Conservation (phyloP, 2,888 invertebrate genomes). For the Plagiodera versicolora region DNA sequence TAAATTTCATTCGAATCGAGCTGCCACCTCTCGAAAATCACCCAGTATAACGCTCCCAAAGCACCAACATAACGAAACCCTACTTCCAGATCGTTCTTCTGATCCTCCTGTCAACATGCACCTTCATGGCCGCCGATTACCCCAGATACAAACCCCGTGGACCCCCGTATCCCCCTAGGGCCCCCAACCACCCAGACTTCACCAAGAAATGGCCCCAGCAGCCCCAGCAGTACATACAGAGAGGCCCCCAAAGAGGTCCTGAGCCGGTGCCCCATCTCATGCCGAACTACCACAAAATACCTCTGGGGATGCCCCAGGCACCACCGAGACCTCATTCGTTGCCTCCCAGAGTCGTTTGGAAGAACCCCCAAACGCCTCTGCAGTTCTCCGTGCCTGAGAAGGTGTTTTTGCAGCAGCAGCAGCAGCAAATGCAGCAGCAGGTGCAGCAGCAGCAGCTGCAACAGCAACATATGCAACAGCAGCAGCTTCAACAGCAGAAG, state of each 20-base stretch:
- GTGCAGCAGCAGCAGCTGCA: slow-evolving; percentile 1
- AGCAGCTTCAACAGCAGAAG: not conserved
- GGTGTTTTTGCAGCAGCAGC: slow-evolving; percentile 14
- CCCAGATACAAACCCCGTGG: slow-evolving; percentile 30
- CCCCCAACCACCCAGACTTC: slow-evolving; percentile 36
- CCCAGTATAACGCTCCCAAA: too few species aligned
- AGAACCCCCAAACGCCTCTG: slow-evolving; percentile 28
- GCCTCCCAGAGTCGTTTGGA: slow-evolving; percentile 42
- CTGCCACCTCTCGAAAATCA: too few species aligned
- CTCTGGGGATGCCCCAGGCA: slow-evolving; percentile 30
- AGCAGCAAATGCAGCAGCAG: slow-evolving; percentile 1
- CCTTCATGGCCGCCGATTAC: slow-evolving; percentile 27
- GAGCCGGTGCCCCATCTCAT: slow-evolving; percentile 33
- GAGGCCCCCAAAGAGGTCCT: slow-evolving; percentile 36
- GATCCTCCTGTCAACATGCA: slow-evolving; percentile 28
- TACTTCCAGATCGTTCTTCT: slow-evolving; percentile 34
- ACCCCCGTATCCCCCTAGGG: slow-evolving; percentile 30
- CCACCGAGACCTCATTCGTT: slow-evolving; percentile 22
- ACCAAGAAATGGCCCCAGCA: slow-evolving; percentile 45
- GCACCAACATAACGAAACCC: not conserved
- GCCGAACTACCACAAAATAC: slow-evolving; percentile 31
- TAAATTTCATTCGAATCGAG: too few species aligned
- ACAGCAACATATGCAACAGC: slow-evolving; percentile 4
- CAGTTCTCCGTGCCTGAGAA: slow-evolving; percentile 27
- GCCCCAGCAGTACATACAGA: slow-evolving; percentile 27